phyloP scores from a whole-genome alignment of 2,888 invertebrate genomes.

The Tetragnatha montana region DNA sequence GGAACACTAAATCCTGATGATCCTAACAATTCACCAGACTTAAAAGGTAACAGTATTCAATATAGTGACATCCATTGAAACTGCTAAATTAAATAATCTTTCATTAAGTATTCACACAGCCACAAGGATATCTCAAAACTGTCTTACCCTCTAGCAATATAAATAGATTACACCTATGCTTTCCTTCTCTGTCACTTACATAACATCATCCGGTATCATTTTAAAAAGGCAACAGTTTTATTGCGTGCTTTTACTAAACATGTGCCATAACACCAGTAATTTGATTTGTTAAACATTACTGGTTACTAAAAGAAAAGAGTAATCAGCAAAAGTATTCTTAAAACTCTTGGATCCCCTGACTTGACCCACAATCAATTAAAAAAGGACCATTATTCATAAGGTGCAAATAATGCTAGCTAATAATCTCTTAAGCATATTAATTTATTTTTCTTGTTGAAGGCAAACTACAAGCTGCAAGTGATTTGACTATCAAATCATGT shows the following conservation, averaged over 20 bases:
- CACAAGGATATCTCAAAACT: neutral
- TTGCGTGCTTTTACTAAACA: no score
- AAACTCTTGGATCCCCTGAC: no score
- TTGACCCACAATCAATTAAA: no score
- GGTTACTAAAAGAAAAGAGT: no score
- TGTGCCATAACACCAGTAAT: no score
- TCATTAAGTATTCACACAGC: neutral
- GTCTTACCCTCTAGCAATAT: slow-evolving; percentile 22
- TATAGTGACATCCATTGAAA: slow-evolving; percentile 15
- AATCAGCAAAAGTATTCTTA: no score
- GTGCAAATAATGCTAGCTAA: slow-evolving; percentile 15
- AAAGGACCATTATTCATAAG: neutral
- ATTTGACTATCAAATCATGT: slow-evolving; percentile 34
- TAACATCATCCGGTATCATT: neutral
- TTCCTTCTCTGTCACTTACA: slow-evolving; percentile 63
- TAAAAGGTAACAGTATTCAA: slow-evolving; percentile 62
- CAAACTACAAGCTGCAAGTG: slow-evolving; percentile 34
- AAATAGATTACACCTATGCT: slow-evolving; percentile 18
- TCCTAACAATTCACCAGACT: slow-evolving; percentile 45
- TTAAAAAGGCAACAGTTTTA: no score
- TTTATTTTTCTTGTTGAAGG: slow-evolving; percentile 64
- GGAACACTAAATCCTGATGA: slow-evolving; percentile 63
- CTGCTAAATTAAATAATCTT: neutral
- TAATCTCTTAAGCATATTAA: slow-evolving; percentile 31
- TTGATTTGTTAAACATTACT: no score